Evolutionary conservation across 1,140 invertebrate species (phyloP).

Genomic region (Micrasema longulum): DNA sequence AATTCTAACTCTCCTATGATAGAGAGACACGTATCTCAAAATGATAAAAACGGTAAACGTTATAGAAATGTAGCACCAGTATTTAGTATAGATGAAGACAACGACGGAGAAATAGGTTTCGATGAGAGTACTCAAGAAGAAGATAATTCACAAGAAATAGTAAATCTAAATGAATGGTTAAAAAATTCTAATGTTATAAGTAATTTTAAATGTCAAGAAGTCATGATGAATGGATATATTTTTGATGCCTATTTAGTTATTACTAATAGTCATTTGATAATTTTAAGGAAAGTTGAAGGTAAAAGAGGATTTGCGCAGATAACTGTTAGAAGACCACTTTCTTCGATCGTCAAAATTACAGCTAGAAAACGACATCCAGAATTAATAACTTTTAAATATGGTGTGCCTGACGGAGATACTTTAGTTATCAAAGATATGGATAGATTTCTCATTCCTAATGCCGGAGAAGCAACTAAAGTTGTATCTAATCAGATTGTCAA

Average conservation of each 20-base stretch:
- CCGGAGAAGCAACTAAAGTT: constrained; percentile 88
- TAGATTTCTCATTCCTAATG: constrained; percentile 91
- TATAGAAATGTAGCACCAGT: constrained; percentile 92
- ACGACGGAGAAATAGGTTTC: constrained; percentile 73
- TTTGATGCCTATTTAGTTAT: constrained; percentile 89
- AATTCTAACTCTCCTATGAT: constrained; percentile 69
- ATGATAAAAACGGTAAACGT: constrained; percentile 86
- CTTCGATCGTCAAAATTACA: constrained; percentile 94
- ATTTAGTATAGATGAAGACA: constrained; percentile 95
- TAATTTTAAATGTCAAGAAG: constrained; percentile 91
- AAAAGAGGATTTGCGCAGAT: constrained; percentile 84
- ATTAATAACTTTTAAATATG: constrained; percentile 96
- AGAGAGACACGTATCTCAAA: constrained; percentile 84
- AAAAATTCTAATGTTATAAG: constrained; percentile 87
- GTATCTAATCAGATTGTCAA: constrained; percentile 71
- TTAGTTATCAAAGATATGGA: constrained; percentile 86
- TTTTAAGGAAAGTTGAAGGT: constrained; percentile 84
- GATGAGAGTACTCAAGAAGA: constrained; percentile 57
- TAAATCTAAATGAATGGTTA: constrained; percentile 73
- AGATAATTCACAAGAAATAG: constrained; percentile 62
- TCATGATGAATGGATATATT: constrained; percentile 88
- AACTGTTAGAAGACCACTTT: constrained; percentile 85
- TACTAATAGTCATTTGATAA: constrained; percentile 88
- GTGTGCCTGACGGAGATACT: constrained; percentile 79
- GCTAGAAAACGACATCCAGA: constrained; percentile 94